Evolutionary conservation across 2,888 invertebrate species (phyloP), one percentile per base, ranked within the genome.

Genomic region (Balanococcus diminutus): DNA sequence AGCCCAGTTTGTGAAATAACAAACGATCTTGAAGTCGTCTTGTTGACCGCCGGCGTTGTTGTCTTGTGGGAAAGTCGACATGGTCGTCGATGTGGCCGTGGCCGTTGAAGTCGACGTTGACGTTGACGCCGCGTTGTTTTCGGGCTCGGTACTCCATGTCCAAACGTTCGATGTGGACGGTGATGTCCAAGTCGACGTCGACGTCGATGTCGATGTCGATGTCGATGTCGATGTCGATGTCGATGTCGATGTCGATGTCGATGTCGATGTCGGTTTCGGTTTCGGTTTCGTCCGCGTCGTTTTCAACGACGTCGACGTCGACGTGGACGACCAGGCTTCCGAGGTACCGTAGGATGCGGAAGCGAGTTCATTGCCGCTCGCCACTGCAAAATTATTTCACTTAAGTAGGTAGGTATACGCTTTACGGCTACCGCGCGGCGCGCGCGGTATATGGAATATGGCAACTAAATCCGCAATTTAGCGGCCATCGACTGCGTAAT

Each of bases 1-100:
- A 32, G 97, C 96, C 97, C 97, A 97, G 89, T 97, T 97, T 0
- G 96, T 96, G 89, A 96, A 97, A 89, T 97, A 97, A 89, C 97
- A 97, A 4, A 97, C 94, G 0, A 96, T 94, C 91, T 96, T 96
- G 89, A 92, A 96, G 32, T 91, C 90, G 2, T 90, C 89, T 32
- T 72, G 56, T n/a, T 19, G 86, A 72, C 84, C 14, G n/a, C n/a
- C n/a, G n/a, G n/a, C n/a, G 84, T 56, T 28, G 56, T 79, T 61
- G 14, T 82, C 32, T 16, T 51, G 32, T 9, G 22, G 28, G 22
- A 31, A 25, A 16, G 11, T 86, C 8, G 87, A 25, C 5, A 83
- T 51, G 14, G 22, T 39, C 2, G 82, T n/a, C 0, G 83, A 0
- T 11, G 39, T 9, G 39, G 39, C 11, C 14, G 31, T 31, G 5